Evolutionary conservation across 2,888 invertebrate genomes (phyloP), one percentile per base, ranked within the genome.

Genomic region (Lypha dubia): DNA sequence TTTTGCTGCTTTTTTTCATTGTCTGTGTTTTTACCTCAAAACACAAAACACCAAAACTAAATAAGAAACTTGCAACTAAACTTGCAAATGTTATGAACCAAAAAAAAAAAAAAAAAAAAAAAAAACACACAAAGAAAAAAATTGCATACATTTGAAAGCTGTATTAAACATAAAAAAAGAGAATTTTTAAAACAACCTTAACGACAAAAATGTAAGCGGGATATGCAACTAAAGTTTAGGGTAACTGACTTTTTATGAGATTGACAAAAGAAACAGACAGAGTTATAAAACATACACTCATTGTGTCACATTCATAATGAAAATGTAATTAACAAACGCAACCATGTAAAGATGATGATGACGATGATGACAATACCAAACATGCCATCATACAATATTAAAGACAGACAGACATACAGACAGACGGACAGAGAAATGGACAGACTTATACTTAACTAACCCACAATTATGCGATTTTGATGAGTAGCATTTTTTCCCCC

Each of bases 281-380:
- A 44, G 51, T 35, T 15, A 35, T 17, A 58, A 65, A 13, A 79
- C 49, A 35, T 44, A 62, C 46, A 75, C 63, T 56, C 62, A 82
- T 82, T 82, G 81, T 84, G 79, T 84, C 84, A 80, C 83, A 63
- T 83, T 83, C 44, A 70, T 80, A 84, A 84, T 80, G 67, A 76
- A 84, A 79, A 53, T 81, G 68, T 81, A 79, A 77, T 84, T 79
- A 86, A 86, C 67, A 77, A 73, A 82, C 71, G 81, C 81, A 74
- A 74, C 75, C 84, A 76, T 68, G 79, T 60, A 82, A 71, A 79
- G 71, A 71, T 79, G 86, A 77, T 76, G 84, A 81, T 81, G 84
- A 83, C 82, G 86, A 77, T 76, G 84, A 81, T 81, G 84, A 83
- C 82, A 82, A 86, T 81, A 74, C 41, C 49, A 65, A 79, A 77